Base-by-base conservation (phyloP, 2,113 vertebrate genomes). In the Vicugna pacos region DNA sequence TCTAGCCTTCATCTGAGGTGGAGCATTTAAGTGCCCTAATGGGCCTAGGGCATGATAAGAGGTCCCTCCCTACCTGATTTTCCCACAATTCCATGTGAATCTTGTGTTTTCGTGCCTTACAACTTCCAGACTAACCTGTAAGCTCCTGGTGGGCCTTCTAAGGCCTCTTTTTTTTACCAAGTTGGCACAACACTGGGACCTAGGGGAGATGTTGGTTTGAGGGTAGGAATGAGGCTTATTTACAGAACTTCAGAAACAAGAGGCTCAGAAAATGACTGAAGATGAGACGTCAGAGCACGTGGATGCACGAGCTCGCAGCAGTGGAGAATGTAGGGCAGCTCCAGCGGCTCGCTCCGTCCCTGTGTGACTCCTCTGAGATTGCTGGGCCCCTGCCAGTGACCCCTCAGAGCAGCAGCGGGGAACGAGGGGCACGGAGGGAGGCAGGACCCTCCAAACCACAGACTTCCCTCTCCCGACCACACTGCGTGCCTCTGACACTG, bases 31-130 rank as follows among this genome's bases (percentile, higher is more conserved):
- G 12, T 6, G 10, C 12, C 10, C 30, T 8, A 6, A 64, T 15
- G 32, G 8, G 58, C 46, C 17, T 20, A 1, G 20, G 5, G 10
- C 0, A 0, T 2, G 0, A 11, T 6, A 4, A 30, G 48, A 30
- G 38, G 28, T 0, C 24, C 50, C 38, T 35, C 70, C 19, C 15
- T 1, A n/a, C 42, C 26, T 7, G 10, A 30, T 35, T 2, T 28
- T 13, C 12, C 77, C 15, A 5, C 0, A 12, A 42, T n/a, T 35
- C 65, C 32, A 4, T 1, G 8, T 0, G 13, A 50, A 13, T 20
- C 24, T 28, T 2, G 0, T n/a, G 56, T 17, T 32, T 73, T 42
- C 52, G n/a, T 0, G 15, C 10, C 20, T 26, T 24, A 20, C n/a
- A 30, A 6, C 70, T 88, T 92, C 48, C 8, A 81, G 65, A 58